phyloP scores from a whole-genome alignment of 2,888 invertebrate genomes.

The Hedya salicella region DNA sequence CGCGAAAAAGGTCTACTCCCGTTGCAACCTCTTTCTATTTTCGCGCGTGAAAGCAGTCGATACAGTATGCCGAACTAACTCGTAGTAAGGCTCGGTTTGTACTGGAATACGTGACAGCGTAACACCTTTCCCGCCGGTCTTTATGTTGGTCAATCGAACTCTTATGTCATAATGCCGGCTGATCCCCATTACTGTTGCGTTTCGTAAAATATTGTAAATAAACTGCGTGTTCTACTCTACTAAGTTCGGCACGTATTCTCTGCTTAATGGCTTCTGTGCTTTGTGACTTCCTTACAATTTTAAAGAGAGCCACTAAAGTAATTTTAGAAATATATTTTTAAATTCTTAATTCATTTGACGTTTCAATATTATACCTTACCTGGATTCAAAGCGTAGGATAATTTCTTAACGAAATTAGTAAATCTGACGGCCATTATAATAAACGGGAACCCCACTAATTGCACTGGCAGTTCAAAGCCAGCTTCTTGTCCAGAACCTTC shows the following conservation, averaged over 20 bases:
- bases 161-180: conserved; percentile 52
- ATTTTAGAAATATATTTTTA: not conserved
- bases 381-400: conserved; percentile 92
- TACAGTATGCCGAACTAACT: conserved; percentile 36
- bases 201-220: conserved; percentile 43
- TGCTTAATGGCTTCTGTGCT: conserved; percentile 14
- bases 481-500: conserved; percentile 66
- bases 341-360: not conserved
- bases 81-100: conserved; percentile 43
- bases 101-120: conserved; percentile 48
- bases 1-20: conserved; percentile 12
- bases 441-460: conserved; percentile 93
- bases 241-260: conserved; percentile 25
- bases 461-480: conserved; percentile 88
- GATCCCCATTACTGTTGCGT: conserved; percentile 40
- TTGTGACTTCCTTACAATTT: conserved; percentile 30
- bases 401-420: conserved; percentile 93
- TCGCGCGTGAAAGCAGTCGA: conserved; percentile 31
- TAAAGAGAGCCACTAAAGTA: not conserved
- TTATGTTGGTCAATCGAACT: conserved; percentile 55
- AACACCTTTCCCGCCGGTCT: conserved; percentile 46
- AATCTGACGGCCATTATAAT: conserved; percentile 92
- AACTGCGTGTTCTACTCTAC: conserved; percentile 42
- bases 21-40: conserved; percentile 43
- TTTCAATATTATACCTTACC: conserved; percentile 80